Evolutionary conservation across 2,113 vertebrate genomes (phyloP).

Genomic region (Scalopus aquaticus): DNA sequence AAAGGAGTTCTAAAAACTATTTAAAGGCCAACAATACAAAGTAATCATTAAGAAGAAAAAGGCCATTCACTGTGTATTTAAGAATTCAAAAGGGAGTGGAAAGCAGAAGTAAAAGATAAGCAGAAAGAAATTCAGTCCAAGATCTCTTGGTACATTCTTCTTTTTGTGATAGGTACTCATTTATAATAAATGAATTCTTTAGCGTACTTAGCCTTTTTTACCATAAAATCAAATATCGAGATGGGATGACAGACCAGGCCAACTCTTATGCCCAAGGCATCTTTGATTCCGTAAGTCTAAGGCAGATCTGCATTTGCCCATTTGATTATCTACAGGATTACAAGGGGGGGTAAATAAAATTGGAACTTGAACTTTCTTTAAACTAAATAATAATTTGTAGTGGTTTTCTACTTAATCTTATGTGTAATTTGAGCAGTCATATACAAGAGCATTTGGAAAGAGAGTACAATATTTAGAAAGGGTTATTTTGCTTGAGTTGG

Average conservation of each 20-base stretch:
- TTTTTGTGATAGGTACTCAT: conserved; percentile 5
- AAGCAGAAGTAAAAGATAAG: background rate
- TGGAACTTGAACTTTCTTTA: conserved; percentile 3
- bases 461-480: no score
- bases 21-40: conserved; percentile 31
- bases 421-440: background rate
- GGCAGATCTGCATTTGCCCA: background rate
- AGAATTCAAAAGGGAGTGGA: background rate
- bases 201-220: conserved; percentile 13
- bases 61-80: background rate
- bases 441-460: background rate
- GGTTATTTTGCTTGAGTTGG: conserved; percentile 18
- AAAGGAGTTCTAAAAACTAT: conserved; percentile 14
- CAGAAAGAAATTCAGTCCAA: conserved; percentile 13
- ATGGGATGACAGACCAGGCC: background rate
- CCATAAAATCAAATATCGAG: background rate
- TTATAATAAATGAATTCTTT: background rate
- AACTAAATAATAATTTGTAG: background rate
- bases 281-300: background rate
- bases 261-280: background rate
- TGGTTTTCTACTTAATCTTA: conserved; percentile 32
- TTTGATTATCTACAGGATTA: background rate
- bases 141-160: background rate
- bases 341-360: background rate
- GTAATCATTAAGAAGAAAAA: conserved; percentile 37